Conservation (phyloP, 2,888 invertebrate genomes). For the Deilephila elpenor region DNA sequence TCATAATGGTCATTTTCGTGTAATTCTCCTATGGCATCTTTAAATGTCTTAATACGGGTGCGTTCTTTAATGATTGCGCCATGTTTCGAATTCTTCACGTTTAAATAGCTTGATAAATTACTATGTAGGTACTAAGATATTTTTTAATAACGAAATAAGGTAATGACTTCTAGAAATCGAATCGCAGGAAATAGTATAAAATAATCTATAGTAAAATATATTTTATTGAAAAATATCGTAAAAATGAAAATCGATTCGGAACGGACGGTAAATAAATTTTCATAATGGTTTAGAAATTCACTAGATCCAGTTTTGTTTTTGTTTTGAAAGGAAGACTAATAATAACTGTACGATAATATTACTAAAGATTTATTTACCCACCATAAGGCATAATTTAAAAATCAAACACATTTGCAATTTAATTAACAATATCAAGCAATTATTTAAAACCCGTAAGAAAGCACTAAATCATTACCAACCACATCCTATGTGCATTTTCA, state of each 20-base stretch:
- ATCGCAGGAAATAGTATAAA: no score
- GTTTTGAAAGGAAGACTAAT: no score
- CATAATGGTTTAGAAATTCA: no score
- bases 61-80: neutral
- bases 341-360: no score
- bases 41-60: constrained; percentile 8
- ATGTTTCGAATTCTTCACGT: neutral
- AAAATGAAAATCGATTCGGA: no score
- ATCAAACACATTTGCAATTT: neutral
- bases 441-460: neutral
- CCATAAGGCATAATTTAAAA: neutral
- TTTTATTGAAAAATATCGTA: no score
- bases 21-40: constrained; percentile 4
- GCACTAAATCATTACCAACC: constrained; percentile 10
- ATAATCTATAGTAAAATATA: no score
- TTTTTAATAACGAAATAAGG: neutral
- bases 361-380: neutral
- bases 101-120: neutral
- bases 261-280: no score
- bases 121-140: neutral
- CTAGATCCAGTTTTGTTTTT: no score
- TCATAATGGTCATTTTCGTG: constrained; percentile 50
- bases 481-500: neutral
- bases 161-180: neutral
- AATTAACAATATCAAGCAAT: constrained; percentile 1